These are phyloP conservation scores for Oryzias dopingdopingensis DNA, from an alignment of 2,797 vertebrate species.

Conservation along the genomic window DNA sequence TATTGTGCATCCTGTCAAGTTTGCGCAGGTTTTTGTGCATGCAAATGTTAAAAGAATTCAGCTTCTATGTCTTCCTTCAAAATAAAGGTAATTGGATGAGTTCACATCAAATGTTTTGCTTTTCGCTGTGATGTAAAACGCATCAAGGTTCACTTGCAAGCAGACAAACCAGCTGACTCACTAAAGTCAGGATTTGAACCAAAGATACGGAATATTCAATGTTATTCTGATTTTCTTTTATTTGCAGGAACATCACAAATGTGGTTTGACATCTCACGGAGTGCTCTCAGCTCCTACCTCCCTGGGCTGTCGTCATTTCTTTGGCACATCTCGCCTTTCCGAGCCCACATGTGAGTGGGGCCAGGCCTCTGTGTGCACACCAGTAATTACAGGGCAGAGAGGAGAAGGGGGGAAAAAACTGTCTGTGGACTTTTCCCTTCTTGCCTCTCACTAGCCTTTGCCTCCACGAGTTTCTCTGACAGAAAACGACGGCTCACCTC, in stretches of 20 bases:
- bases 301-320: conserved; percentile 10
- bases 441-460: conserved; percentile 18
- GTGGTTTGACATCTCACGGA: conserved; percentile 6
- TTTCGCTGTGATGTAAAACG: too few relatives aligned
- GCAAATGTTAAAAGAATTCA: too few relatives aligned
- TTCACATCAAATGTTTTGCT: too few relatives aligned
- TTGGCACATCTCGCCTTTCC: conserved; percentile 30
- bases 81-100: too few relatives aligned
- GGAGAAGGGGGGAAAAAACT: conserved; percentile 34
- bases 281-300: background rate
- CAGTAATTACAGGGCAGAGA: conserved; percentile 55
- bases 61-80: too few relatives aligned
- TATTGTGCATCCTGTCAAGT: too few relatives aligned
- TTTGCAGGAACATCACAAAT: background rate
- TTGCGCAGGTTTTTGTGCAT: too few relatives aligned
- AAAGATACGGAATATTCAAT: too few relatives aligned
- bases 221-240: too few relatives aligned
- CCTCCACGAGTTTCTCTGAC: conserved; percentile 28
- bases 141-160: too few relatives aligned
- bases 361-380: conserved; percentile 25
- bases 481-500: conserved; percentile 31
- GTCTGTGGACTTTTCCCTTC: conserved; percentile 51
- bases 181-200: too few relatives aligned
- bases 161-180: too few relatives aligned
- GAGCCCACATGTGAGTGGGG: conserved; percentile 49